Percentiles rank a stretch among this genome's conserved stretches.
These are phyloP conservation scores for Pseudochirops corinnae DNA, from an alignment of 2,797 vertebrate species.

Conservation along the genomic window DNA sequence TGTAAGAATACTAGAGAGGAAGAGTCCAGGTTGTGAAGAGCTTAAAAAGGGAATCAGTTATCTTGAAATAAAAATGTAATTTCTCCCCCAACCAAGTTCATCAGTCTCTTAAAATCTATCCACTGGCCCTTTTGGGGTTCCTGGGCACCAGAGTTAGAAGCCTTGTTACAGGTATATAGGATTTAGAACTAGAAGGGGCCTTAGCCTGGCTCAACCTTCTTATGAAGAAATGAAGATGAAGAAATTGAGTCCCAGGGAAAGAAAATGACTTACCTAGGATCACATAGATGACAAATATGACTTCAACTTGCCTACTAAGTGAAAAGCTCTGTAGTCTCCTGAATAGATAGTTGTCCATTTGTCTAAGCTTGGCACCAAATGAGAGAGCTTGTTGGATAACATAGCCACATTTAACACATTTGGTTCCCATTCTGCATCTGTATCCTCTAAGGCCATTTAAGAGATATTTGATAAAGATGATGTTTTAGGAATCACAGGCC, in stretches of 20 bases:
- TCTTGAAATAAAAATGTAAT: not conserved
- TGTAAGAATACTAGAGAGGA: not conserved
- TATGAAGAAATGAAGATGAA: not conserved
- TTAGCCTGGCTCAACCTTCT: not conserved
- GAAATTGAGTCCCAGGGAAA: not conserved
- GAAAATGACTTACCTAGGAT: not conserved
- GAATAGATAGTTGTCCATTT: not conserved
- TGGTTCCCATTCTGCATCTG: not conserved
- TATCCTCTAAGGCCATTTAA: not conserved
- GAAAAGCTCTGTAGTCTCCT: not conserved
- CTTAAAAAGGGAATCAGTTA: not conserved
- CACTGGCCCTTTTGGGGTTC: not conserved
- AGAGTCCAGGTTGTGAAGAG: not conserved
- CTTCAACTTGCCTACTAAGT: not conserved
- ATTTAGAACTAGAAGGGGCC: not conserved
- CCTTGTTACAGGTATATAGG: not conserved
- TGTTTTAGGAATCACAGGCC: not conserved
- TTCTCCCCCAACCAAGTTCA: not conserved
- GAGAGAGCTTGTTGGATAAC: not conserved
- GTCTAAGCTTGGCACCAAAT: not conserved
- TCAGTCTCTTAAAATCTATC: not conserved
- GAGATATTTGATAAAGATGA: not conserved
- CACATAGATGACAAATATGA: not conserved
- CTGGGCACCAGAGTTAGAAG: not conserved
- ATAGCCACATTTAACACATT: not conserved